These are phyloP conservation scores for Anthrax anthrax DNA, from an alignment of 2,888 invertebrate species.

Conservation along the genomic window DNA sequence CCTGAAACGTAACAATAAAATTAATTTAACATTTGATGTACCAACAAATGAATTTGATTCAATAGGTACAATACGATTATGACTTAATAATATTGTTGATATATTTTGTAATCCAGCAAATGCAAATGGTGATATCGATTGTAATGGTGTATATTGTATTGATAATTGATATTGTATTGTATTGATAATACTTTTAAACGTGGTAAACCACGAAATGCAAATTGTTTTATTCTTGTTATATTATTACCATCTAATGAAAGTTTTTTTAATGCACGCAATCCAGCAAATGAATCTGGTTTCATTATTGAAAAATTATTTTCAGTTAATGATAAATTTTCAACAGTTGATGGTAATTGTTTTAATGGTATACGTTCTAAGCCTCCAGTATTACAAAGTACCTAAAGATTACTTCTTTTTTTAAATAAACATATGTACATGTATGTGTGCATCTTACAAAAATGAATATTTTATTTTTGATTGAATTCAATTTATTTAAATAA, in stretches of 20 bases:
- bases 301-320: slow-evolving; percentile 72
- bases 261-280: slow-evolving; percentile 64
- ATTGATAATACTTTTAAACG: slow-evolving; percentile 67
- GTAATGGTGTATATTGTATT: slow-evolving; percentile 76
- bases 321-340: slow-evolving; percentile 73
- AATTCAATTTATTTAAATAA: too few relatives aligned
- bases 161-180: too few relatives aligned
- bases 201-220: slow-evolving; percentile 72
- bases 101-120: slow-evolving; percentile 75
- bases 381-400: slow-evolving; percentile 83
- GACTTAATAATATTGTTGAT: slow-evolving; percentile 50
- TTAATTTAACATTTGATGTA: slow-evolving; percentile 65
- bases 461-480: too few relatives aligned
- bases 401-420: slow-evolving; percentile 15
- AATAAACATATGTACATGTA: neutral
- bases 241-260: slow-evolving; percentile 79
- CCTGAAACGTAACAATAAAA: slow-evolving; percentile 69
- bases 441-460: neutral
- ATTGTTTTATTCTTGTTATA: slow-evolving; percentile 66
- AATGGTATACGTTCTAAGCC: slow-evolving; percentile 66
- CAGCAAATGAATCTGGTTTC: slow-evolving; percentile 68
- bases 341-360: slow-evolving; percentile 55
- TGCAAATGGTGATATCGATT: slow-evolving; percentile 66
- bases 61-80: slow-evolving; percentile 56
- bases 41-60: slow-evolving; percentile 75